These are phyloP conservation scores for Chitala chitala DNA, from an alignment of 2,113 vertebrate genomes.

Conservation along the genomic window DNA sequence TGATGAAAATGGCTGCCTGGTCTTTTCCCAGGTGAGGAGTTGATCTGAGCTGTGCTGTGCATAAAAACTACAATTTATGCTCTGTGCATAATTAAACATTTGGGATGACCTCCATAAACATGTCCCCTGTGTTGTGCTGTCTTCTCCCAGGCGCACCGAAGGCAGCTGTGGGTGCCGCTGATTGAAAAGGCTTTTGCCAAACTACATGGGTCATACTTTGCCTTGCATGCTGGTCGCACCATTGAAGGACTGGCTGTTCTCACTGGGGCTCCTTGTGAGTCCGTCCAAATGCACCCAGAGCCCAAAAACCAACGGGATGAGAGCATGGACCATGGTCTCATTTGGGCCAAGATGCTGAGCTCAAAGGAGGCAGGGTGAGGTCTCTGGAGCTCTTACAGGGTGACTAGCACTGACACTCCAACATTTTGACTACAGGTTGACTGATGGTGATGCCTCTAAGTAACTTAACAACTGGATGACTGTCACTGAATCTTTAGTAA, in stretches of 20 bases:
- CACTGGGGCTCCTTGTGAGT: conserved; percentile 94
- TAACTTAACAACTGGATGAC: too few relatives aligned
- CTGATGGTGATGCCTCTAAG: too few relatives aligned
- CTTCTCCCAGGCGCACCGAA: conserved; percentile 80
- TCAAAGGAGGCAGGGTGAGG: conserved; percentile 97
- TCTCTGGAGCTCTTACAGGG: conserved; percentile 22
- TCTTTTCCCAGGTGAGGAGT: conserved; percentile 87
- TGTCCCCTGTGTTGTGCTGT: background rate
- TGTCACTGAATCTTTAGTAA: too few relatives aligned
- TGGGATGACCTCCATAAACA: background rate
- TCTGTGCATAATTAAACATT: too few relatives aligned
- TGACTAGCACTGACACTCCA: too few relatives aligned
- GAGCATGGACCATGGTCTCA: conserved; percentile 95
- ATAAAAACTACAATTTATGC: too few relatives aligned
- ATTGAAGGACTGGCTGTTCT: conserved; percentile 96
- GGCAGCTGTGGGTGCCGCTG: conserved; percentile 96
- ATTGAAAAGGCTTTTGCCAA: conserved; percentile 98
- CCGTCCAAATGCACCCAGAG: conserved; percentile 97
- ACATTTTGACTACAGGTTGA: too few relatives aligned
- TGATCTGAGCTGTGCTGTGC: background rate
- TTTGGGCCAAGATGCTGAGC: conserved; percentile 99
- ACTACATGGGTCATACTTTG: conserved; percentile 97
- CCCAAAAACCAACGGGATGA: conserved; percentile 96
- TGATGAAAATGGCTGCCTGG: conserved; percentile 89
- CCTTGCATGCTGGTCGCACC: conserved; percentile 92